phyloP scores from a whole-genome alignment of 2,113 vertebrate genomes.

The Amblyornis subalaris region DNA sequence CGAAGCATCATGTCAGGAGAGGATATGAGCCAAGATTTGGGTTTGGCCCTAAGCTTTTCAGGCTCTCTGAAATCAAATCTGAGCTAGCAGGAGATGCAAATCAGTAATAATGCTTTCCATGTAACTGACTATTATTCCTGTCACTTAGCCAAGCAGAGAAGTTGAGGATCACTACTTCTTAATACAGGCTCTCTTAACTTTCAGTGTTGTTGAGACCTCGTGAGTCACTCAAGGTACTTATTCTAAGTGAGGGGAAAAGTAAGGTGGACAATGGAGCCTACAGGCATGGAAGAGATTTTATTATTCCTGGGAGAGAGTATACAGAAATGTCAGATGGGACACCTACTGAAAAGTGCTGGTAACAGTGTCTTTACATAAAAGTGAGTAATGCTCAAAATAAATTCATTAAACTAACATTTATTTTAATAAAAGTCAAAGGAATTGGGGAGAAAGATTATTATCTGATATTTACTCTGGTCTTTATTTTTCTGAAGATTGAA shows the following conservation, averaged over 20 bases:
- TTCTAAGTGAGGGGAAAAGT: not conserved
- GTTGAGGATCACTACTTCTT: not conserved
- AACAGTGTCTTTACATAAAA: not conserved
- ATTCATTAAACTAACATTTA: not conserved
- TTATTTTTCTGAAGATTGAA: not conserved
- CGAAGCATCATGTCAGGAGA: fast-evolving
- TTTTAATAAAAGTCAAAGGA: not conserved
- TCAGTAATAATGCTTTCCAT: not conserved
- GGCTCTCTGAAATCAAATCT: not conserved
- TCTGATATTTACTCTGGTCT: not conserved
- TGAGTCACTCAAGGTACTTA: slow-evolving; percentile 8
- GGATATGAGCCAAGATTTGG: not conserved
- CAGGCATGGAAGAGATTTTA: not conserved
- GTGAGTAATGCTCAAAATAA: not conserved
- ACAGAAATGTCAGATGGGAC: not conserved
- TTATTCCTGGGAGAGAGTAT: not conserved
- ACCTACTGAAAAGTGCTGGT: not conserved
- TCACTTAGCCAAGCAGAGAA: not conserved
- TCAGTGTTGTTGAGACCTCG: not conserved
- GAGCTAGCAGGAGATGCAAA: not conserved
- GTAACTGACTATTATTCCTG: not conserved
- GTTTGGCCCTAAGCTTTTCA: not conserved
- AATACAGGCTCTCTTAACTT: not conserved
- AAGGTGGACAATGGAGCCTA: slow-evolving; percentile 6
- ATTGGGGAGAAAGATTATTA: not conserved